phyloP scores from a whole-genome alignment of 2,888 invertebrate genomes.

The Hymenopus coronatus region DNA sequence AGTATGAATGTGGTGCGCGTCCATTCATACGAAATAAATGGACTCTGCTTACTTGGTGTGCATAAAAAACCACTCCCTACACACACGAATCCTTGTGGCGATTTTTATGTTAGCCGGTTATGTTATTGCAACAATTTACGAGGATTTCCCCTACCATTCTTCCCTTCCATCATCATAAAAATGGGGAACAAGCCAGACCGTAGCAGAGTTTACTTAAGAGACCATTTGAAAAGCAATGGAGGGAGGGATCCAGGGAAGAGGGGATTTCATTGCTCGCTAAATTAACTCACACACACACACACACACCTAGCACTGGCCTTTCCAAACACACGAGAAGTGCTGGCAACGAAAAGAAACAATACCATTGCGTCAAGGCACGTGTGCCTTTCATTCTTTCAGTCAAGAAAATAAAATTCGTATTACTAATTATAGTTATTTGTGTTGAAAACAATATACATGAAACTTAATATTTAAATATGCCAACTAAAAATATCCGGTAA shows the following conservation, averaged over 20 bases:
- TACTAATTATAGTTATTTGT: no score
- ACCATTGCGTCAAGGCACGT: neutral
- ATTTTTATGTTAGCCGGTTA: neutral
- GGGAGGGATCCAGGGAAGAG: neutral
- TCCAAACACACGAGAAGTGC: neutral
- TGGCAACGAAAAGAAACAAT: neutral
- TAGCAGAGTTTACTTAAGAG: slow-evolving; percentile 9
- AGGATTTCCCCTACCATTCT: neutral
- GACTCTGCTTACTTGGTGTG: no score
- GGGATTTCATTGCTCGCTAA: neutral
- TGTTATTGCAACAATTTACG: neutral
- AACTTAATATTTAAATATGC: no score
- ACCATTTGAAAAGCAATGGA: neutral
- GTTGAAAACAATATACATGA: no score
- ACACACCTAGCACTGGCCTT: neutral
- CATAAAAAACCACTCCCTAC: no score
- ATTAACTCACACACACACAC: neutral
- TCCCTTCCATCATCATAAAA: slow-evolving; percentile 1
- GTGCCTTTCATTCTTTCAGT: no score
- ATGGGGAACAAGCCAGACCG: neutral
- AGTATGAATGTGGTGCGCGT: no score
- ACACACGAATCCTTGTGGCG: neutral
- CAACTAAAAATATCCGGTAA: no score
- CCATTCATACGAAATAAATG: no score
- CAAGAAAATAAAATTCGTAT: no score